A percentile compares a stretch with the other conserved stretches of the same genome.
Conservation (phyloP, 2,888 invertebrate species). For the Agrotis segetum region DNA sequence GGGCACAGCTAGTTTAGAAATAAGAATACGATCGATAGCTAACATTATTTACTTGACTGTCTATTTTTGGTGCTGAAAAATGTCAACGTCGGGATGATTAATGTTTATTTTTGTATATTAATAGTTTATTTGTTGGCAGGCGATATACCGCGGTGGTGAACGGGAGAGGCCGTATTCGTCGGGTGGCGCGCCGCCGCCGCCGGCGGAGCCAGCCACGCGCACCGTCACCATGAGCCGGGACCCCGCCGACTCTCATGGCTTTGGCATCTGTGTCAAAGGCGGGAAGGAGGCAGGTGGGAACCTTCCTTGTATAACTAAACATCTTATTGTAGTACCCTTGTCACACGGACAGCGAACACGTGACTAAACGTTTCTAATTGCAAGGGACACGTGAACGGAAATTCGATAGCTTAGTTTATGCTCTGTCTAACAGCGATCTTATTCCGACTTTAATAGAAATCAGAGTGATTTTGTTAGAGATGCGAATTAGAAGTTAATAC, state of each 20-base stretch:
- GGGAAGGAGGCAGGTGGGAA: conserved; percentile 96
- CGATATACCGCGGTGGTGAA: conserved; percentile 91
- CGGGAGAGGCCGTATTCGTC: conserved; percentile 90
- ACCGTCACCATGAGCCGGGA: conserved; percentile 97
- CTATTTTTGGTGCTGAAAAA: conserved; percentile 1
- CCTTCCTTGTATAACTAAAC: conserved; percentile 39
- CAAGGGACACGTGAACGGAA: conserved; percentile 8
- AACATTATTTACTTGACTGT: background rate
- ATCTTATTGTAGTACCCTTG: conserved; percentile 45
- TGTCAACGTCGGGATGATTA: conserved; percentile 9
- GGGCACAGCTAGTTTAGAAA: too few species aligned
- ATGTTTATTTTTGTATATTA: background rate
- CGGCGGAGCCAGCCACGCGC: conserved; percentile 94
- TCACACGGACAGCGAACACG: conserved; percentile 45
- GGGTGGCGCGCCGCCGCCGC: conserved; percentile 91
- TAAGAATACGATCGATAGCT: background rate
- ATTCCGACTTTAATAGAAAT: too few species aligned
- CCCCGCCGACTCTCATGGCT: conserved; percentile 95
- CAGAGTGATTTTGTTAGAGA: too few species aligned
- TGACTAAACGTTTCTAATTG: conserved; percentile 25
- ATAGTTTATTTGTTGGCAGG: conserved; percentile 66
- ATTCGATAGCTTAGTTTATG: background rate
- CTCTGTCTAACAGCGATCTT: background rate
- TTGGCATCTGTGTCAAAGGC: conserved; percentile 97
- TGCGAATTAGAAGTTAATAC: too few species aligned